phyloP scores from a whole-genome alignment of 2,888 invertebrate genomes.

The Cepaea hortensis region DNA sequence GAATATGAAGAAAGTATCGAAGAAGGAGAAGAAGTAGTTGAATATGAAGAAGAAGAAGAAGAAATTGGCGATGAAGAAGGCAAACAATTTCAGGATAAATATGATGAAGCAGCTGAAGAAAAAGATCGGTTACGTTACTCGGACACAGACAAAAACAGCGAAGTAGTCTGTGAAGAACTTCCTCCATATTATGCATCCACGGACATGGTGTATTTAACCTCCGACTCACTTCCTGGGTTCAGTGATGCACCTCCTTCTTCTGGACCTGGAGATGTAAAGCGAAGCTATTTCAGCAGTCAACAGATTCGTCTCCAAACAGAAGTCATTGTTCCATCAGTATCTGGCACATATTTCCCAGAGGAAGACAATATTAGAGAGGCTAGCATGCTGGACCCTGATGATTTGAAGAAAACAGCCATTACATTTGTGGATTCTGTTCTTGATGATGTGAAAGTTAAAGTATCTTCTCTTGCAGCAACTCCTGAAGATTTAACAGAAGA shows the following conservation, averaged over 20 bases:
- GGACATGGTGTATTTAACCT: slow-evolving; percentile 7
- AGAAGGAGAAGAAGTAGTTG: background rate
- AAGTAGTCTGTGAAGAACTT: slow-evolving; percentile 52
- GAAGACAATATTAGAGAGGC: background rate
- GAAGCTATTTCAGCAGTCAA: slow-evolving; percentile 58
- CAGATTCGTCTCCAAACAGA: background rate
- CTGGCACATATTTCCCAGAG: background rate
- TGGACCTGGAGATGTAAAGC: slow-evolving; percentile 68
- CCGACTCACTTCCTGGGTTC: slow-evolving; percentile 75
- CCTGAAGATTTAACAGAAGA: slow-evolving; percentile 55
- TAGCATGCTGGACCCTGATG: slow-evolving; percentile 50
- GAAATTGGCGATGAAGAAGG: no score
- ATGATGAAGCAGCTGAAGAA: background rate
- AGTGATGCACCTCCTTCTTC: slow-evolving; percentile 79
- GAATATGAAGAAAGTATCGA: background rate
- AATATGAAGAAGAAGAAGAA: background rate
- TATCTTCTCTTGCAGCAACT: slow-evolving; percentile 51
- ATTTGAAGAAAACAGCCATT: slow-evolving; percentile 66
- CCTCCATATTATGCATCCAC: background rate
- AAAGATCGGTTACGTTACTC: background rate
- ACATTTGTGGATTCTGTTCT: slow-evolving; percentile 71
- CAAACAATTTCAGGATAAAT: background rate
- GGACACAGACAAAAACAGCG: slow-evolving; percentile 22
- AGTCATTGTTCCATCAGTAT: background rate
- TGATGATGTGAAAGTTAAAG: slow-evolving; percentile 67